phyloP scores from a whole-genome alignment of 1,140 invertebrate genomes.

The Nomia melanderi region DNA sequence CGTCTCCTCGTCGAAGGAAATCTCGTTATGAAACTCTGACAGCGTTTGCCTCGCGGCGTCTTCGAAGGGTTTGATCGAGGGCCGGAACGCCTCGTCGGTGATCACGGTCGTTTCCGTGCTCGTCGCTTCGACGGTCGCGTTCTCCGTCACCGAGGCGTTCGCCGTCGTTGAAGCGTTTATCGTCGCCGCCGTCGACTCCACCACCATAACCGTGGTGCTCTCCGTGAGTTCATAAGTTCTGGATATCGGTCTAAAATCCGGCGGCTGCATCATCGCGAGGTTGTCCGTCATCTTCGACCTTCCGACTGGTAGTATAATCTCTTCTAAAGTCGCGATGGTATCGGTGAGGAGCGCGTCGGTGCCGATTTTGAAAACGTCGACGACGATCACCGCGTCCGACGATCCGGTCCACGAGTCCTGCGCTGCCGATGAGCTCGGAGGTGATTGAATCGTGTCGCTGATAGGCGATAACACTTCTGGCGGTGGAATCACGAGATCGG shows the following conservation, averaged over 20 bases:
- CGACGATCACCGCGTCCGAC: conserved; percentile 15
- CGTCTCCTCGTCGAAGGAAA: conserved; percentile 28
- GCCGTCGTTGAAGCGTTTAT: neutral
- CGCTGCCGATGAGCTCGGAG: neutral
- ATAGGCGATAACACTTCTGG: neutral
- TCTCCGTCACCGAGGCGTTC: neutral
- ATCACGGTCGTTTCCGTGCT: conserved; percentile 22
- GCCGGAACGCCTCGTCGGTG: conserved; percentile 36
- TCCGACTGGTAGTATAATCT: neutral
- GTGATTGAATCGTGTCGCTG: neutral
- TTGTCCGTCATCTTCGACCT: neutral
- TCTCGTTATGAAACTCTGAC: conserved; percentile 38
- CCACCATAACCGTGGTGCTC: neutral
- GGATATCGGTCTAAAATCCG: neutral
- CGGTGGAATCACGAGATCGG: neutral
- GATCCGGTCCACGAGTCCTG: neutral
- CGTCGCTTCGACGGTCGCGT: neutral
- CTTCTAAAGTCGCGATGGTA: neutral
- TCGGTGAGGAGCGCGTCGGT: neutral
- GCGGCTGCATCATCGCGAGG: neutral
- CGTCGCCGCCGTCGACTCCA: neutral
- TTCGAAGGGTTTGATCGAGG: neutral
- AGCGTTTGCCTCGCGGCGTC: neutral
- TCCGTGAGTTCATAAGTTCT: conserved; percentile 15
- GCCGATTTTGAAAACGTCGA: conserved; percentile 24